Base-by-base conservation (phyloP, 1,140 invertebrate genomes). In the Drosophila setifemur region DNA sequence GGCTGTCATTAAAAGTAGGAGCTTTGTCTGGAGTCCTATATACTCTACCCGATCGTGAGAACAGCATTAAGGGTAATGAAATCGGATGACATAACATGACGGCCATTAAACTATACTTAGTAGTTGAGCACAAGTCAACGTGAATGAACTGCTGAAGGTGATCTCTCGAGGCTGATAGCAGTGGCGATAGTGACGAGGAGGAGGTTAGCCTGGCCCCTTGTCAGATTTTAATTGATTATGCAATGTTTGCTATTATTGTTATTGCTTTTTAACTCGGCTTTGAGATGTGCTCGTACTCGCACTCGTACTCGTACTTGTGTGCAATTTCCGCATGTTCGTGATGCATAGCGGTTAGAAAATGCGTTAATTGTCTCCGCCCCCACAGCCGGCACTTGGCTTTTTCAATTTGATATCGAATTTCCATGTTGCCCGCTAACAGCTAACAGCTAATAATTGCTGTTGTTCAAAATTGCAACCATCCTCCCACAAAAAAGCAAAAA, bases 401-500 rank as follows among this genome's bases (percentile, higher is more conserved):
- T 57, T 57, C 43, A 47, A 69, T 47, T 70, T 49, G 19, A 50
- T 71, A 71, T 71, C 54, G 67, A 71, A 71, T 71, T 71, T 71
- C 67, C 67, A 71, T 71, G 53, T 66, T 66, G 61, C 23, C 53
- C 21, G 40, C 42, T 9, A 29, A 25, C 37, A 71, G 31, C 54
- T 61, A 71, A 71, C 44, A 71, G 67, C 67, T 50, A 71, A 71
- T 71, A 71, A 71, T 71, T 70, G 53, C 66, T 60, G 67, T 71
- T 60, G 67, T 70, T 70, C 40, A 39, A 33, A 70, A 48, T 45
- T 70, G 29, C 64, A 43, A 35, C 52, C 40, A 71, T 71, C 67
- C 45, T 71, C 67, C 67, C 67, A 71, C 67, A 58, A 44, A 5
- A 70, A 37, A 49, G 67, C n/a, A n/a, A n/a, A n/a, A n/a, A n/a